Evolutionary conservation across 2,797 vertebrate species (phyloP).

Genomic region (Orestias chungarensis): DNA sequence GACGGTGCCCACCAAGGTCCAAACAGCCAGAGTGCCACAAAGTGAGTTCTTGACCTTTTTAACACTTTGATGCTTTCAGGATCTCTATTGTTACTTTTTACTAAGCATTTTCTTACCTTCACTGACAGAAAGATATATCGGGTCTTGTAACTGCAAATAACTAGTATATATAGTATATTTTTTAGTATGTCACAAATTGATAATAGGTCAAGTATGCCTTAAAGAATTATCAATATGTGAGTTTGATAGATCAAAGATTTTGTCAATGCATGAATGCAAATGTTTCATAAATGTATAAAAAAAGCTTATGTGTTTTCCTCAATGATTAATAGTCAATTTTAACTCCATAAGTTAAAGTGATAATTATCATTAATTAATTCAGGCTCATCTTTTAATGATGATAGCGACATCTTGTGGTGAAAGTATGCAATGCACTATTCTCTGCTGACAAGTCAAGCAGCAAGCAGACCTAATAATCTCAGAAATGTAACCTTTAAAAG

Average conservation of each 20-base stretch:
- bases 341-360: neutral
- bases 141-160: neutral
- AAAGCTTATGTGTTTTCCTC: neutral
- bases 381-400: neutral
- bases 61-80: neutral
- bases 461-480: neutral
- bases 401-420: neutral
- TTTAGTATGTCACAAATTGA: neutral
- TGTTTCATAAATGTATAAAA: neutral
- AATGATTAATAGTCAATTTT: neutral
- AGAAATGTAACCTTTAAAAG: neutral
- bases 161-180: neutral
- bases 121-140: neutral
- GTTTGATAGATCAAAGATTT: neutral
- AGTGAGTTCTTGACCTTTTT: slow-evolving; percentile 71
- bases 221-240: neutral
- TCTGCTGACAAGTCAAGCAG: neutral
- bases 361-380: neutral
- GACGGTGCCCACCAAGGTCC: slow-evolving; percentile 43
- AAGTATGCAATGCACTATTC: neutral
- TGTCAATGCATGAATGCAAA: neutral
- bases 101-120: neutral
- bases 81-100: neutral
- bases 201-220: neutral
- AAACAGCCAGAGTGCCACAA: slow-evolving; percentile 35